These are phyloP conservation scores for Xenentodon cancila DNA, from an alignment of 2,797 vertebrate genomes.

Conservation along the genomic window DNA sequence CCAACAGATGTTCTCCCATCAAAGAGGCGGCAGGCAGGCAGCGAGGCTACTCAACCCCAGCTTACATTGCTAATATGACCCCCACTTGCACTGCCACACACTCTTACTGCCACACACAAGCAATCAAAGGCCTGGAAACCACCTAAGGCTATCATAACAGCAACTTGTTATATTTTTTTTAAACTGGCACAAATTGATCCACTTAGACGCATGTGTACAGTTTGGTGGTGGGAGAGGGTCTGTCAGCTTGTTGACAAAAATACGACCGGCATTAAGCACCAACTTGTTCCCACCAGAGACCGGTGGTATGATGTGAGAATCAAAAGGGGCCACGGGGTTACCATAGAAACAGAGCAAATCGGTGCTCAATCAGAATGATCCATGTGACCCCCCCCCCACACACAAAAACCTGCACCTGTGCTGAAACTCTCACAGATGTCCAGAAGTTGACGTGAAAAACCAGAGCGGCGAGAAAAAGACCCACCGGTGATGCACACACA, in stretches of 20 bases:
- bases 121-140: constrained; percentile 25
- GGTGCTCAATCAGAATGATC: constrained; percentile 42
- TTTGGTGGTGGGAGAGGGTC: constrained; percentile 7
- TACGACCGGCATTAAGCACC: constrained; percentile 39
- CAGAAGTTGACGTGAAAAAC: constrained; percentile 24
- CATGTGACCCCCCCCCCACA: not conserved
- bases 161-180: constrained; percentile 52
- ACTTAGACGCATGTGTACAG: constrained; percentile 42
- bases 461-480: constrained; percentile 24
- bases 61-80: constrained; percentile 74
- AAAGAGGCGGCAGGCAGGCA: constrained; percentile 68
- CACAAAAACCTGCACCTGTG: constrained; percentile 54
- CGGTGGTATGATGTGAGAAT: constrained; percentile 23
- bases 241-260: constrained; percentile 27
- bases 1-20: constrained; percentile 81
- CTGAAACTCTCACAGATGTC: constrained; percentile 25
- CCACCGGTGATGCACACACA: constrained; percentile 24
- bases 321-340: constrained; percentile 46
- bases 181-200: constrained; percentile 67
- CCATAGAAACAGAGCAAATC: constrained; percentile 71
- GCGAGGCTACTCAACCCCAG: constrained; percentile 66
- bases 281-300: constrained; percentile 48
- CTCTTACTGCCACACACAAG: constrained; percentile 7
- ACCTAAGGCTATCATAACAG: constrained; percentile 55
- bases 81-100: constrained; percentile 31